Conservation (phyloP, 2,888 invertebrate genomes). For the Uloborus plumipes region DNA sequence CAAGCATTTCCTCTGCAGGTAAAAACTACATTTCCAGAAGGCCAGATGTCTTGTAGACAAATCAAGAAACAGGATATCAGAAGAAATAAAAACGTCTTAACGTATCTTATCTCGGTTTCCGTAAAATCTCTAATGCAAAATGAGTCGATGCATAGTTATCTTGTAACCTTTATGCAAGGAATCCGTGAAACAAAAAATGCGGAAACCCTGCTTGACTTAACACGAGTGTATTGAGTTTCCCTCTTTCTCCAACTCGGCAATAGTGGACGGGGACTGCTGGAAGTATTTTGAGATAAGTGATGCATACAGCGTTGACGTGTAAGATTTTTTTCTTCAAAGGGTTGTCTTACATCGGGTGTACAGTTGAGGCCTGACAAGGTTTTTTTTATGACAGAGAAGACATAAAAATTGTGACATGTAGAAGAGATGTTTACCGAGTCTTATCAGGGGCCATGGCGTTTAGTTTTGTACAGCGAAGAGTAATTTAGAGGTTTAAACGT, state of each 20-base stretch:
- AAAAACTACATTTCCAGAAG: too few species aligned
- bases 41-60: too few species aligned
- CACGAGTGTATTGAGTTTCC: neutral
- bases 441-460: neutral
- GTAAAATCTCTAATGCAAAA: too few species aligned
- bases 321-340: conserved; percentile 4
- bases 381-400: neutral
- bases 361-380: neutral
- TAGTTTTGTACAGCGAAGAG: neutral
- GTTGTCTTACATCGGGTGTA: too few species aligned
- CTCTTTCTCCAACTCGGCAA: neutral
- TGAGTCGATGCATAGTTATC: too few species aligned
- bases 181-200: neutral
- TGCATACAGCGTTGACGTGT: conserved; percentile 36
- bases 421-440: neutral
- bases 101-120: too few species aligned
- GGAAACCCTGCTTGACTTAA: neutral
- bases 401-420: neutral
- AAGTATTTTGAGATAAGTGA: conserved; percentile 23
- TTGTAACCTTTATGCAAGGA: too few species aligned
- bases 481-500: conserved; percentile 36
- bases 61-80: too few species aligned
- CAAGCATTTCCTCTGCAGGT: too few species aligned
- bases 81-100: too few species aligned
- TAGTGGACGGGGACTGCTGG: conserved; percentile 24